Percentiles rank a stretch among this genome's conserved stretches.
Conservation (phyloP, 2,888 invertebrate genomes). For the Tipula unca region DNA sequence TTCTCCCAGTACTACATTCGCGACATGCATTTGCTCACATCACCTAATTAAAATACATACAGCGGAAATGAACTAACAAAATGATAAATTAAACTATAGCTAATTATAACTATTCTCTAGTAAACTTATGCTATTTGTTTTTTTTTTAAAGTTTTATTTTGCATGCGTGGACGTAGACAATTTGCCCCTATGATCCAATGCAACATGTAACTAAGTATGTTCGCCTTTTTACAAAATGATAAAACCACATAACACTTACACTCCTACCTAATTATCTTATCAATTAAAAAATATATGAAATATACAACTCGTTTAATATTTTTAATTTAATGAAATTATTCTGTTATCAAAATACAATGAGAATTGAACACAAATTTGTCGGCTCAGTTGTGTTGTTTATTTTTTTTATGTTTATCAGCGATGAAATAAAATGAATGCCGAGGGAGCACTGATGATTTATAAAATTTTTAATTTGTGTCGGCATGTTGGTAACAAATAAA, state of each 20-base stretch:
- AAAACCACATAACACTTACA: no score
- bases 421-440: not conserved
- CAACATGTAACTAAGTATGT: not conserved
- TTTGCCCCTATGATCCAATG: not conserved
- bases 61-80: not conserved
- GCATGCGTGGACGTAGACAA: not conserved
- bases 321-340: not conserved
- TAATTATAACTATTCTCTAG: not conserved
- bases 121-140: not conserved
- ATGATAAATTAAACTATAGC: not conserved
- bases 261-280: conserved; percentile 9
- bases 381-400: not conserved
- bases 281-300: not conserved
- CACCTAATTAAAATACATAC: not conserved
- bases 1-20: not conserved
- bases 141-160: not conserved
- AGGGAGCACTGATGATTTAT: not conserved
- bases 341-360: not conserved
- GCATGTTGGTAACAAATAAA: not conserved
- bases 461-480: not conserved
- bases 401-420: not conserved
- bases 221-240: not conserved
- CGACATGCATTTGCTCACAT: not conserved
- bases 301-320: not conserved
- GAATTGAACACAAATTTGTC: not conserved